Evolutionary conservation across 2,797 vertebrate species (phyloP).

Genomic region (Stomatorhinus walkeri): DNA sequence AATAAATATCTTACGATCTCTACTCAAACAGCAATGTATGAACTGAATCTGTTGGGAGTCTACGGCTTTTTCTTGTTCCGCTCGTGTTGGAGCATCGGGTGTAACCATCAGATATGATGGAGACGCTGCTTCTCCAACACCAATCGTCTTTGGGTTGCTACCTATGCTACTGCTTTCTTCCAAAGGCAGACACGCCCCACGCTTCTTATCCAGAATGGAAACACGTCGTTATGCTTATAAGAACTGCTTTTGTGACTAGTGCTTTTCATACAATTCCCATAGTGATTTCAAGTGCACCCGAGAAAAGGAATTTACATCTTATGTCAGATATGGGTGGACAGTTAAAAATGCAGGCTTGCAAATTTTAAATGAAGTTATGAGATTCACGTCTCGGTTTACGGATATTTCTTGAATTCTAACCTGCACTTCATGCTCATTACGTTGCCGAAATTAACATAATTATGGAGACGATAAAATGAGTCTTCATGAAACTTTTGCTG

Average conservation of each 20-base stretch:
- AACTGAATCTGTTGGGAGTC: background rate
- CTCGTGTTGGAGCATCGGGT: background rate
- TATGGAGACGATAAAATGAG: background rate
- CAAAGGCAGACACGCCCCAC: background rate
- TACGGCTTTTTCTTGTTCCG: background rate
- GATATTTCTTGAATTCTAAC: background rate
- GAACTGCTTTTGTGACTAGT: background rate
- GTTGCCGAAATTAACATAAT: background rate
- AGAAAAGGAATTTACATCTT: background rate
- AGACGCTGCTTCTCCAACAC: background rate
- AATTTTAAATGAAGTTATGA: background rate
- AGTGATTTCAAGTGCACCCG: background rate
- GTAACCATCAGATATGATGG: background rate
- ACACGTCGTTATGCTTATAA: background rate
- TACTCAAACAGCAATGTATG: background rate
- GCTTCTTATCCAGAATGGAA: background rate
- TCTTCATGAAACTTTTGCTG: background rate
- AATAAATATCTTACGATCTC: background rate
- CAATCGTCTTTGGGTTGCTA: background rate
- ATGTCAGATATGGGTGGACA: background rate
- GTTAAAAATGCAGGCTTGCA: background rate
- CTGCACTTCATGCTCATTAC: background rate
- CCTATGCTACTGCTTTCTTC: background rate
- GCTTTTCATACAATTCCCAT: background rate
- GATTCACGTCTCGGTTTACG: background rate